A percentile compares a stretch with the other conserved stretches of the same genome.
Evolutionary conservation across 2,888 invertebrate species (phyloP).

Genomic region (Itoplectis maculator): DNA sequence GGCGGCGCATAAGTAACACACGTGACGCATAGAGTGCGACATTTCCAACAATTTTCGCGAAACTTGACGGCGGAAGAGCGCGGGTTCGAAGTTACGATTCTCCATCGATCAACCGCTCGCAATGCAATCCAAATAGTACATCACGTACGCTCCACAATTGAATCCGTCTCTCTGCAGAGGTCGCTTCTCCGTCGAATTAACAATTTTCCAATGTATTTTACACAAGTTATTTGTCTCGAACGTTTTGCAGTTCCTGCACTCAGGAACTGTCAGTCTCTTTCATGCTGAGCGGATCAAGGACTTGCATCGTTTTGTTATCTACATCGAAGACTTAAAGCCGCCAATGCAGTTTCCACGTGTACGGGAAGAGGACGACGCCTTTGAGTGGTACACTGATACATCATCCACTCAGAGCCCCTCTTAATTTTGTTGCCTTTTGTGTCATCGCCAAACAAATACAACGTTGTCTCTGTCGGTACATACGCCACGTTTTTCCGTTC

Average conservation of each 20-base stretch:
- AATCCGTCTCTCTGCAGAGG: background rate
- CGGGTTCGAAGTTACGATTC: slow-evolving; percentile 1
- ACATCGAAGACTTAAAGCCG: slow-evolving; percentile 17
- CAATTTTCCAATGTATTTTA: background rate
- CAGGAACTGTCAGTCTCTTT: background rate
- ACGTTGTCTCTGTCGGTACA: slow-evolving; percentile 3
- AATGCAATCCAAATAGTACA: no score
- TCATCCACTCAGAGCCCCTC: background rate
- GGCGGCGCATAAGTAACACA: no score
- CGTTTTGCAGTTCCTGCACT: background rate
- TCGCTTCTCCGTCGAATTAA: background rate
- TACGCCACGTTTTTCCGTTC: slow-evolving; percentile 22
- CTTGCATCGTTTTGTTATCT: slow-evolving; percentile 9
- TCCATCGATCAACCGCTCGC: slow-evolving; percentile 3
- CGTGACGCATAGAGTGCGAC: background rate
- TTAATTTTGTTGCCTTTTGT: background rate
- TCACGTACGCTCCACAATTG: slow-evolving; percentile 18
- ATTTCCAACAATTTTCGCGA: background rate
- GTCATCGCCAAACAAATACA: slow-evolving; percentile 8
- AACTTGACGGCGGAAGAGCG: background rate
- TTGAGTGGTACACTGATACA: slow-evolving; percentile 13
- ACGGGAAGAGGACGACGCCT: slow-evolving; percentile 5
- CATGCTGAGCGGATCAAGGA: slow-evolving; percentile 18
- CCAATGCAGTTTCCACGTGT: slow-evolving; percentile 6
- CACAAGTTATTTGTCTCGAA: slow-evolving; percentile 16